phyloP scores from a whole-genome alignment of 2,797 vertebrate genomes.

The Serranus cabrilla region DNA sequence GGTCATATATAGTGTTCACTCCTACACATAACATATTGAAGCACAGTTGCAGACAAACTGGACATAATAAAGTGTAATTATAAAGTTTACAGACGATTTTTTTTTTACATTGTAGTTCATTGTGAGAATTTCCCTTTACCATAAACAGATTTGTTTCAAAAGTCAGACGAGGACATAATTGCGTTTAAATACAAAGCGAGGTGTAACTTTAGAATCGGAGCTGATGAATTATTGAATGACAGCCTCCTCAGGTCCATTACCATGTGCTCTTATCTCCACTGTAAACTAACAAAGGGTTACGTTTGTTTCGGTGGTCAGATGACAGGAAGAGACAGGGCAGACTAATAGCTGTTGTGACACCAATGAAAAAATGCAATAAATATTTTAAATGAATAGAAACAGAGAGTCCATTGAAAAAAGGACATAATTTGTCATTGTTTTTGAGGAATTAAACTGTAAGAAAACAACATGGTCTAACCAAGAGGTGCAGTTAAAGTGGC shows the following conservation, averaged over 20 bases:
- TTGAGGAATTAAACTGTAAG: too few species aligned
- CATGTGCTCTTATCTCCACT: background rate
- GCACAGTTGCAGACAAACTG: background rate
- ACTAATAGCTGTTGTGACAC: too few species aligned
- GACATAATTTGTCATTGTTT: too few species aligned
- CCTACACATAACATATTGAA: background rate
- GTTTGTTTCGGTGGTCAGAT: background rate
- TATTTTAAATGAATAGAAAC: too few species aligned
- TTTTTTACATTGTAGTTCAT: slow-evolving; percentile 6
- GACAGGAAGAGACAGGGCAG: background rate
- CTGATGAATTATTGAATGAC: slow-evolving; percentile 52
- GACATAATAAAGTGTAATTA: background rate
- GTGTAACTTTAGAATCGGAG: slow-evolving; percentile 42
- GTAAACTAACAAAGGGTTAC: background rate
- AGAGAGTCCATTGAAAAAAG: too few species aligned
- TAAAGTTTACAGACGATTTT: background rate
- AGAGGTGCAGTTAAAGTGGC: too few species aligned
- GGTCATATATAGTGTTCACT: background rate
- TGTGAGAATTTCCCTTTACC: background rate
- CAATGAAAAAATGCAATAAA: too few species aligned
- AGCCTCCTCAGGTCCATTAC: background rate
- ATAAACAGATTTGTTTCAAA: slow-evolving; percentile 7
- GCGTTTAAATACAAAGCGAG: slow-evolving; percentile 15
- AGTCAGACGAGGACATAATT: too few species aligned
- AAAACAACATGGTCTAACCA: too few species aligned